A percentile compares a stretch with the other conserved stretches of the same genome.
Conservation (phyloP, 1,140 invertebrate species). For the Diorhabda carinulata region DNA sequence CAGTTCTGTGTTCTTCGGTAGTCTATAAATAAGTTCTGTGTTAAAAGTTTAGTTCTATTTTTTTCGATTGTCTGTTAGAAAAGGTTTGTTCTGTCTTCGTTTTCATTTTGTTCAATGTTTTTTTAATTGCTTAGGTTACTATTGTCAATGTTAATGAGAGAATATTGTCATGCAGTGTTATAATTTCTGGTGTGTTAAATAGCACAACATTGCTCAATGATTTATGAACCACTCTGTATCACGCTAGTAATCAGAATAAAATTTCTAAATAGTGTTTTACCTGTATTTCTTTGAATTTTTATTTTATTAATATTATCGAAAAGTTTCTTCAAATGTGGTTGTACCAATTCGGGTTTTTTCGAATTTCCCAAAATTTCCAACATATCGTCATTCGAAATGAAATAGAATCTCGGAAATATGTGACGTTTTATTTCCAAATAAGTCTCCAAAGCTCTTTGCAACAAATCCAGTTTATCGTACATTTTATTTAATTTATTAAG, state of each 20-base stretch:
- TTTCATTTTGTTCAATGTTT: too few species aligned
- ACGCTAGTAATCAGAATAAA: too few species aligned
- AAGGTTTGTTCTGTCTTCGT: too few species aligned
- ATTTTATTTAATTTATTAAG: conserved; percentile 61
- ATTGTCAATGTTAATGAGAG: not conserved
- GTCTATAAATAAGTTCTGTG: too few species aligned
- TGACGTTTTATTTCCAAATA: conserved; percentile 82
- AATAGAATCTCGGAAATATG: conserved; percentile 80
- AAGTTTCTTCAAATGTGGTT: conserved; percentile 78
- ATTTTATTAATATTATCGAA: conserved; percentile 80
- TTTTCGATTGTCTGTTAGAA: too few species aligned
- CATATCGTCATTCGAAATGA: conserved; percentile 85
- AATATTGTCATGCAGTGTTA: conserved; percentile 8
- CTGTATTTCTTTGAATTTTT: conserved; percentile 52
- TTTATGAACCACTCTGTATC: too few species aligned
- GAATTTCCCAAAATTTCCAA: conserved; percentile 81
- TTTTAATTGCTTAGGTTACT: too few species aligned
- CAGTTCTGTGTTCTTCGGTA: too few species aligned
- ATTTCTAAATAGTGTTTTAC: not conserved
- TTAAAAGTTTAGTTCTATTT: too few species aligned
- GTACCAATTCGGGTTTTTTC: conserved; percentile 74
- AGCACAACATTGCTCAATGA: too few species aligned
- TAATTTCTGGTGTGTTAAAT: too few species aligned
- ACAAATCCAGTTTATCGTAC: conserved; percentile 61
- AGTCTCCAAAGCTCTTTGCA: conserved; percentile 70